Conservation (phyloP, 2,113 vertebrate species). For the Nycticebus coucang region DNA sequence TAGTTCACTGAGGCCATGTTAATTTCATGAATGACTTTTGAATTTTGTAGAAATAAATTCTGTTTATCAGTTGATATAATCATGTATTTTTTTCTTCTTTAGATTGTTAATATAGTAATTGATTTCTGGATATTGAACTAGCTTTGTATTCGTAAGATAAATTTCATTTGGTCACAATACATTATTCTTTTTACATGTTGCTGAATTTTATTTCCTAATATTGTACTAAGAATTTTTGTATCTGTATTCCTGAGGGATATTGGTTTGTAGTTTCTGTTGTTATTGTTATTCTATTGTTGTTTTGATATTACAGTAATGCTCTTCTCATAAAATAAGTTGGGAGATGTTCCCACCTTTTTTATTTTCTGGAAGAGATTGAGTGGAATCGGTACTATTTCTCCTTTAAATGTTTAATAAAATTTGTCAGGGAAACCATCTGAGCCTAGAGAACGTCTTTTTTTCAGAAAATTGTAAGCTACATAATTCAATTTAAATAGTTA, state of each 20-base stretch:
- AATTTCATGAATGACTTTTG: neutral
- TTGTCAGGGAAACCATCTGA: neutral
- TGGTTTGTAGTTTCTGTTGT: neutral
- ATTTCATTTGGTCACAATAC: neutral
- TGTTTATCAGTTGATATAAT: neutral
- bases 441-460: neutral
- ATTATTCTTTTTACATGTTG: neutral
- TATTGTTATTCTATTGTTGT: neutral
- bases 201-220: neutral
- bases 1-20: neutral
- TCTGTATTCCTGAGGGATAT: neutral
- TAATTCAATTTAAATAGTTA: neutral
- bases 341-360: neutral
- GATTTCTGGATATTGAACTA: neutral
- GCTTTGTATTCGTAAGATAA: neutral
- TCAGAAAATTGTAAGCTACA: neutral
- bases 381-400: neutral
- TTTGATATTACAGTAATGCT: neutral
- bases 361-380: neutral
- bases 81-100: neutral
- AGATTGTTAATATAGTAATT: neutral
- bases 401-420: neutral
- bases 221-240: neutral
- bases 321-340: neutral
- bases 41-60: neutral